These are phyloP conservation scores for Enteromius anoplus DNA, from an alignment of 2,797 vertebrate genomes.

Conservation along the genomic window DNA sequence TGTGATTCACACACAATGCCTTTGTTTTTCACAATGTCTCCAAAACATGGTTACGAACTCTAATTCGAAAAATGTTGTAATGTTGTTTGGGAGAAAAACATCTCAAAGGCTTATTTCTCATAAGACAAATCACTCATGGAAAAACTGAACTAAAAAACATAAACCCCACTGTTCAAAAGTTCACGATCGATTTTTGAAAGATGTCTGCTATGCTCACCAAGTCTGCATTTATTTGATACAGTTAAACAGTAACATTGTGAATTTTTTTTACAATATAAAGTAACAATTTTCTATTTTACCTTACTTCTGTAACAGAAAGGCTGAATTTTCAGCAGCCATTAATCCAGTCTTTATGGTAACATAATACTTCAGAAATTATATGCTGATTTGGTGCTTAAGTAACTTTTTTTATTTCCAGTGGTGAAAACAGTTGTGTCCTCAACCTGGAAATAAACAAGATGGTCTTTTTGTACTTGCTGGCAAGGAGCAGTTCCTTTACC, in stretches of 20 bases:
- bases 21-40: conserved; percentile 25
- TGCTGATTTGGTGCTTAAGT: not conserved
- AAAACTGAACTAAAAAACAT: not conserved
- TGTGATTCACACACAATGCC: conserved; percentile 1
- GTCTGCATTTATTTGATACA: not conserved
- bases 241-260: not conserved
- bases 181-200: not conserved
- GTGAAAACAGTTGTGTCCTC: not conserved
- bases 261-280: not conserved
- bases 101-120: not conserved
- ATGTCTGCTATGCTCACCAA: not conserved
- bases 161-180: not conserved
- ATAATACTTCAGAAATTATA: conserved; percentile 1
- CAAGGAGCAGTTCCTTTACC: not conserved
- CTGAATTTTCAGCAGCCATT: not conserved
- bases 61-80: not conserved
- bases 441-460: not conserved
- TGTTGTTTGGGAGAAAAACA: not conserved
- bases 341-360: not conserved
- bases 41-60: not conserved
- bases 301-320: too few species aligned
- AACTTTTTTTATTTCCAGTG: not conserved
- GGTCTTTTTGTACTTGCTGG: not conserved
- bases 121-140: not conserved
- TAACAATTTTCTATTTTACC: not conserved